Evolutionary conservation across 23 tunicate species (phyloP), one percentile per base, ranked within the genome.

Genomic region (Halocynthia roretzi): DNA sequence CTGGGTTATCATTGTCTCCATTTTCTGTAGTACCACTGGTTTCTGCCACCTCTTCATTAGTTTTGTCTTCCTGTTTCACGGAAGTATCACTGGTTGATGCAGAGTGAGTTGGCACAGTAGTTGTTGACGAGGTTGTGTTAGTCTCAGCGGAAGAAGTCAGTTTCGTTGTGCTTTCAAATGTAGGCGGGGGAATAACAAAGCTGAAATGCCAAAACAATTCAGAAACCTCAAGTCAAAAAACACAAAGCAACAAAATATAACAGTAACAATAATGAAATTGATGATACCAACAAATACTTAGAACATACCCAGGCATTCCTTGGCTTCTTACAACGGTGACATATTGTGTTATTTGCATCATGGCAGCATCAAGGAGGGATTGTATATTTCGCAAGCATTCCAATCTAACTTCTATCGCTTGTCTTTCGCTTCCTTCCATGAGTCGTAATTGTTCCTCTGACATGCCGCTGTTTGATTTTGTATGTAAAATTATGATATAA

Each of bases 311-410:
- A 54, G 56, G 78, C 7, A 14, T 14, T 50, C 78, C 78, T 54
- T 74, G 78, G 10, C 63, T 64, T 74, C 78, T 74, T 7, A 73
- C 80, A 40, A 87, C 93, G 55, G 78, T 70, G 20, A 61, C 56
- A 62, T 92, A 92, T 57, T 92, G 98, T 10, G 71, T 20, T 50
- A 92, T 75, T 54, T 92, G 88, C 31, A 56, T 54, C 78, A 86
- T 67, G 0, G 98, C 98, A 9, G 98, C 98, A 62, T 92, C 98
- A 15, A 92, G 77, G 19, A 92, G 84, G 7, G 70, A 44, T n/a
- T 82, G 76, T 77, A 92, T 92, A 72, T 92, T 86, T 14, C 87
- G 80, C 12, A 92, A 71, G 77, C 92, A 86, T 75, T 86, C 92
- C 40, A 92, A 73, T 52, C 98, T 83, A 23, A 77, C 75, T 78